Base-by-base conservation (phyloP, 2,888 invertebrate species). In the Prosopocoilus inquinatus region DNA sequence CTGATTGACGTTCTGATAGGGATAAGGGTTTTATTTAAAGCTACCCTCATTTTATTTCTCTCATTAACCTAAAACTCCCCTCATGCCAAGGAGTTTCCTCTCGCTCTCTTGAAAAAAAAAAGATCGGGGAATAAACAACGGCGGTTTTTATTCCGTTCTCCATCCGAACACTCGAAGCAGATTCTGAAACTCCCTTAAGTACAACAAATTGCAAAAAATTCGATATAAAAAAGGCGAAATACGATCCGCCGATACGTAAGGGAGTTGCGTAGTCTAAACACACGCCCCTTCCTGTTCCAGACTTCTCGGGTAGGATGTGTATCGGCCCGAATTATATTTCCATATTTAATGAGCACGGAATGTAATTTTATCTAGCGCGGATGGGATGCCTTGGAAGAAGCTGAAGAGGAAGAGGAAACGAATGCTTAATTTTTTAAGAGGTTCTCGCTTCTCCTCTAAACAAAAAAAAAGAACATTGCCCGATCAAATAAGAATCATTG, bases 341-440 rank as follows among this genome's bases (percentile, higher is more conserved):
- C 61, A 63, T 63, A 60, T 61, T 62, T 62, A 62, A 62, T 62
- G 62, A 62, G 60, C 32, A 16, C 46, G 53, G 48, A 56, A 48
- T 36, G 50, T 57, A 53, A 46, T 54, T 47, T 43, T 49, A 54
- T 55, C 45, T 44, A 47, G 44, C 45, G 55, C 45, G 55, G 20
- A 28, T 28, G 20, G 20, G 20, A 28, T 28, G 36, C 13, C 48
- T 48, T 50, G 57, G 49, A 57, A 53, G 59, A 60, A 58, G 60
- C n/a, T n/a, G n/a, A 57, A 50, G 60, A 3, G 1, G 36, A 28
- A 5, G 20, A 28, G 20, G 20, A 28, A 28, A 28, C 20, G 20
- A 16, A 16, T 16, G 16, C 5, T 28, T 28, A 1, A 28, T 28
- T 28, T 28, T 4, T 28, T 28, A 28, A 28, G 20, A 28, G 20